Evolutionary conservation across 2,113 vertebrate species (phyloP), one percentile per base, ranked within the genome.

Genomic region (Meleagris gallopavo): DNA sequence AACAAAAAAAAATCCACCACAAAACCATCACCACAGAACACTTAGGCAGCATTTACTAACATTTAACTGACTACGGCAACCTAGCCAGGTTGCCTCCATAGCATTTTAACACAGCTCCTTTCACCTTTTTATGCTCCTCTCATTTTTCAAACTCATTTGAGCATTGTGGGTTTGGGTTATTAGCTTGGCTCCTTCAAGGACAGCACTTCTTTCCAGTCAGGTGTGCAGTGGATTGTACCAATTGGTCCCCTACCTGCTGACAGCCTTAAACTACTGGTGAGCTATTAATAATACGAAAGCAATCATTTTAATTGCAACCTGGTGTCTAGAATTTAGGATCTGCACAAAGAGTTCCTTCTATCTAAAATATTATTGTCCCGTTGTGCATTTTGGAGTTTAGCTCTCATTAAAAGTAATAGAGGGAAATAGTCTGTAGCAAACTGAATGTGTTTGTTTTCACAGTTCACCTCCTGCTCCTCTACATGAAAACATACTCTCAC

Each of bases 341-440:
- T 32, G 77, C 19, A 40, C 2, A 0, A 71, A 78, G 69, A 92
- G 61, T 11, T 94, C 88, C 73, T 83, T 78, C 94, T 61, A n/a
- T 87, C 76, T 50, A 41, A 90, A 78, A 95, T 72, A 84, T 94
- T 94, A 95, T 94, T 94, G 92, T 69, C 95, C 96, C 94, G 43
- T 88, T 88, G 95, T 92, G 92, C 90, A 95, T 95, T 94, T 94
- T 90, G 90, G 95, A 96, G 94, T 96, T 93, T 81, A 93, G 73
- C 73, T 86, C 96, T 96, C 96, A 96, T 96, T 96, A 96, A 96
- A 94, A 95, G 96, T 96, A 96, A 96, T 96, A 88, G 96, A 90
- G 95, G 94, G 95, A 96, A 96, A 96, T 94, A 96, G 95, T 88
- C 83, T 96, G 95, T 96, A 76, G 96, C 96, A 92, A 96, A 93